Base-by-base conservation (phyloP, 2,888 invertebrate species). In the Cordilura impudica region DNA sequence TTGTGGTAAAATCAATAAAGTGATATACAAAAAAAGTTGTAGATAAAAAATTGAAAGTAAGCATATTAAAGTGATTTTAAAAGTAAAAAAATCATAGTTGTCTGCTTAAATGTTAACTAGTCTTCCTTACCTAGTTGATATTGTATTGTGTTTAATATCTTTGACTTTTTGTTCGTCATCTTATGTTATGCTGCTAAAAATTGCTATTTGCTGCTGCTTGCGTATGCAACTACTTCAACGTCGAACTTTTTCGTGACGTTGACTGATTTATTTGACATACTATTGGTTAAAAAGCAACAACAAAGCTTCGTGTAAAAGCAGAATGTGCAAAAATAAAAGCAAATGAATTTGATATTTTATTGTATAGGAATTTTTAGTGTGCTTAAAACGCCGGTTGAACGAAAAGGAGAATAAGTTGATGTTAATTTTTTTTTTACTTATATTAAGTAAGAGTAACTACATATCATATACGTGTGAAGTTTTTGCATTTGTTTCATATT, bases 1-100 rank as follows among this genome's bases (percentile, higher is more conserved):
- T 21, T 56, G 23, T 70, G 31, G 31, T 21, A 63, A 69, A 76
- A 76, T 76, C 69, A 56, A 70, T 70, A 76, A 71, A 63, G 45
- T 53, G 54, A 49, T 49, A 19, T 10, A 3, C 6, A 51, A 23
- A 51, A 51, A 51, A 6, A 14, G n/a, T 51, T 23, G 21, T n/a
- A 51, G n/a, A 51, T 18, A 14, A 7, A 47, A 47, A 5, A 8
- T 47, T 7, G 6, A 47, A 18, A 18, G 8, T 10, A 31, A 29
- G 10, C 23, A 26, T 58, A 23, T 14, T n/a, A 4, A 4, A 29
- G 19, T 14, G n/a, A 21, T 6, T 12, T 47, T 8, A 6, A 18
- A 5, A 49, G 43, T 43, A 16, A 21, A n/a, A n/a, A 14, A 31
- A 7, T 10, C 1, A 56, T 47, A 58, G n/a, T 12, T 39, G 16